phyloP scores from a whole-genome alignment of 2,797 vertebrate species.

The Ficedula albicollis region DNA sequence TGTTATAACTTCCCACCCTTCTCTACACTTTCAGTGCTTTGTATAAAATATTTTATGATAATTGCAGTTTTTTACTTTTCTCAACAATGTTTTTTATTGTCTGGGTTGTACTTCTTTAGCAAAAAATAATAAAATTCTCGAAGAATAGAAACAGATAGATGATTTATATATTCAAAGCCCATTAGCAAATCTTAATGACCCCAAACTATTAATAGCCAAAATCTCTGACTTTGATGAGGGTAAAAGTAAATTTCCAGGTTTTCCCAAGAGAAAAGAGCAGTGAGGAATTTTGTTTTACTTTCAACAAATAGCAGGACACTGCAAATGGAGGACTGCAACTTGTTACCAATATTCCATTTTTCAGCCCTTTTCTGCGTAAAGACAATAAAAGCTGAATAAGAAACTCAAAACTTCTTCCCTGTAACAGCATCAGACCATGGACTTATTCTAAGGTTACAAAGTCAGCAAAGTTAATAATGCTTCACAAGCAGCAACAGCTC shows the following conservation, averaged over 20 bases:
- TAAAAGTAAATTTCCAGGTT: background rate
- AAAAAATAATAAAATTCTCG: background rate
- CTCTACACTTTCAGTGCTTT: background rate
- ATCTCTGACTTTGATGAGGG: background rate
- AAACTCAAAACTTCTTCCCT: background rate
- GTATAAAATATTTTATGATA: background rate
- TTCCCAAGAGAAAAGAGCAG: background rate
- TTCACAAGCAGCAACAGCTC: background rate
- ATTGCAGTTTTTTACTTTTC: background rate
- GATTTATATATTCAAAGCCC: background rate
- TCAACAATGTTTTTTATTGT: background rate
- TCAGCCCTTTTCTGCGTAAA: background rate
- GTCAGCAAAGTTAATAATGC: constrained; percentile 3
- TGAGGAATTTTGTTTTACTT: background rate
- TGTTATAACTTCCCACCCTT: background rate
- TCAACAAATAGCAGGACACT: background rate
- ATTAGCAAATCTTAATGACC: background rate
- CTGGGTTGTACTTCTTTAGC: background rate
- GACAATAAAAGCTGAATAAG: background rate
- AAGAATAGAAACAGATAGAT: background rate
- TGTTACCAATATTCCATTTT: background rate
- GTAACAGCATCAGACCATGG: background rate
- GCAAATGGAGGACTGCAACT: background rate
- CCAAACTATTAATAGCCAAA: background rate
- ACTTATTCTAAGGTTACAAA: background rate